Evolutionary conservation across 2,113 vertebrate genomes (phyloP).

Genomic region (Megaleporinus macrocephalus): DNA sequence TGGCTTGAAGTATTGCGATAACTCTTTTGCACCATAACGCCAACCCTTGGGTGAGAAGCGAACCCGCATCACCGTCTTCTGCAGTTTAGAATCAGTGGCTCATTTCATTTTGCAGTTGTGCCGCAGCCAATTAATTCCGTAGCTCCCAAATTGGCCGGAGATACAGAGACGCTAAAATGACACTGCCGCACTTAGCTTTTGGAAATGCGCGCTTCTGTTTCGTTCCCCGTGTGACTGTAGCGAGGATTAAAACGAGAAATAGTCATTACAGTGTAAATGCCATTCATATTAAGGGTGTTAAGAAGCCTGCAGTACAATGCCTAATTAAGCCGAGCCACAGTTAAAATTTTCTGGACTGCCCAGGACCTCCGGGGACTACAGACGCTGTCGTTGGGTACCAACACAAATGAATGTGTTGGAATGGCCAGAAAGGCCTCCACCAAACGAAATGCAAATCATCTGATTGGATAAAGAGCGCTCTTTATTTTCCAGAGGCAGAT

Average conservation of each 20-base stretch:
- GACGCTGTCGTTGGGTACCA: background rate
- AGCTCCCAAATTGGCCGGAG: background rate
- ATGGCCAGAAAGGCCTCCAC: background rate
- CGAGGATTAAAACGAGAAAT: background rate
- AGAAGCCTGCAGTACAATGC: background rate
- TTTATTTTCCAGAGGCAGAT: background rate
- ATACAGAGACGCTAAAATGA: background rate
- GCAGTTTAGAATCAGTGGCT: background rate
- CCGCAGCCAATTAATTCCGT: background rate
- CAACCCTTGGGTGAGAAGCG: too few relatives aligned
- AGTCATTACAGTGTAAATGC: background rate
- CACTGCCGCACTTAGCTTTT: background rate
- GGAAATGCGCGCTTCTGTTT: background rate
- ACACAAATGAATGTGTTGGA: slow-evolving; percentile 3
- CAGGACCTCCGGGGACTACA: background rate
- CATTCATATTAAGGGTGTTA: background rate
- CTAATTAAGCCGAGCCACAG: background rate
- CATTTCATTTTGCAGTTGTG: background rate
- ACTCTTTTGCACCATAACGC: too few relatives aligned
- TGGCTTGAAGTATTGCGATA: too few relatives aligned
- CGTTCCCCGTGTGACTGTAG: background rate
- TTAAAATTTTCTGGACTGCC: background rate
- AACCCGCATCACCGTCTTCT: too few relatives aligned
- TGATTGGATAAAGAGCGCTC: slow-evolving; percentile 3
- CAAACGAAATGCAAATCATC: slow-evolving; percentile 3